phyloP scores from a whole-genome alignment of 2,113 vertebrate species.

The Bostrychus sinensis region DNA sequence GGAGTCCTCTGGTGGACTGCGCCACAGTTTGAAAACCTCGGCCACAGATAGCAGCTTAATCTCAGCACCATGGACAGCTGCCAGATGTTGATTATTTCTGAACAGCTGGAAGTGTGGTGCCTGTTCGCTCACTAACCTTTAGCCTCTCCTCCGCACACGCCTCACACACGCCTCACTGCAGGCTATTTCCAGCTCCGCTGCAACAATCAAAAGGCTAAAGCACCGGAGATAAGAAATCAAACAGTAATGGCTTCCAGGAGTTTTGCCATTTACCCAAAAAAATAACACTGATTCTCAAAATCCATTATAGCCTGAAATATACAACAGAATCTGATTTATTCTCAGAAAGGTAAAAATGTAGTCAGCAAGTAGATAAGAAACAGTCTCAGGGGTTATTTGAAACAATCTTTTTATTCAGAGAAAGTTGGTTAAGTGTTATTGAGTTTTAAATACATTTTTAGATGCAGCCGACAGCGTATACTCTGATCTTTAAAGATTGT shows the following conservation, averaged over 20 bases:
- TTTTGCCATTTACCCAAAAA: background rate
- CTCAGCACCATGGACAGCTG: conserved; percentile 71
- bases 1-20: no score
- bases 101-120: conserved; percentile 63
- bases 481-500: background rate
- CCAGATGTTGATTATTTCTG: conserved; percentile 61
- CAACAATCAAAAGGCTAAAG: conserved; percentile 22
- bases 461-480: background rate
- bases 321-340: background rate
- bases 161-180: conserved; percentile 18
- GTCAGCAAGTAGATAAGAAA: background rate
- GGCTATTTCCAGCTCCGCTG: conserved; percentile 47
- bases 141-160: conserved; percentile 34
- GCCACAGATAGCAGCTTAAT: conserved; percentile 52
- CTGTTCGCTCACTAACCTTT: conserved; percentile 61
- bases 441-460: conserved; percentile 1
- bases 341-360: background rate
- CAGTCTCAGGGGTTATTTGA: background rate
- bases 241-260: conserved; percentile 13
- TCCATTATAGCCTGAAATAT: background rate
- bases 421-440: background rate
- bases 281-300: conserved; percentile 1
- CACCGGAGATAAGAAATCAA: conserved; percentile 32
- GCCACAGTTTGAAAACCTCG: background rate
- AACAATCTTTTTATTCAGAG: background rate